A percentile compares a stretch with the other conserved stretches of the same genome.
These are phyloP conservation scores for Caenorhabditis wallacei DNA, from an alignment of 2,888 invertebrate genomes.

Conservation along the genomic window DNA sequence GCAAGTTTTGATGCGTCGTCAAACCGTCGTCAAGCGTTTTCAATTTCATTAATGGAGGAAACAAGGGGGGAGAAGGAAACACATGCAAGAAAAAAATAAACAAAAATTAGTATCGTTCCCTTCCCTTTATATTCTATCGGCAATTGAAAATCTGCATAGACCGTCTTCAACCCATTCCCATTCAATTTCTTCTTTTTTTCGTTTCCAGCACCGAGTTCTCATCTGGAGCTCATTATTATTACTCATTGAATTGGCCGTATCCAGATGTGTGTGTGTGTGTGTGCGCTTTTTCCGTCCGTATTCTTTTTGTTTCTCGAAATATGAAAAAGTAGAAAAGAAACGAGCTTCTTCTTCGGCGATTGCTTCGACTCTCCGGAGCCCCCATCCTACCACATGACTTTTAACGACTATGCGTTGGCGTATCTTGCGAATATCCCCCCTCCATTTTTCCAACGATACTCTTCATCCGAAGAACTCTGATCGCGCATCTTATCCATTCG, in stretches of 20 bases:
- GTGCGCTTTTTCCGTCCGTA: constrained; percentile 8
- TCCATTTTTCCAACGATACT: constrained; percentile 15
- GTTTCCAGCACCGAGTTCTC: constrained; percentile 51
- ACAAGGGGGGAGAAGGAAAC: constrained; percentile 24
- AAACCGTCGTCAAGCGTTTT: constrained; percentile 57
- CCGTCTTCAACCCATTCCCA: not conserved
- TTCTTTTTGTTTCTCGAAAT: constrained; percentile 52
- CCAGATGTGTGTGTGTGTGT: constrained; percentile 59
- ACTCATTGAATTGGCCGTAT: constrained; percentile 71
- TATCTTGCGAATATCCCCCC: constrained; percentile 33
- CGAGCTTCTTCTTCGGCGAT: constrained; percentile 21
- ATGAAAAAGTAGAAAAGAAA: constrained; percentile 59
- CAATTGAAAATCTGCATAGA: not conserved
- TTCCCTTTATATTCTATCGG: not conserved
- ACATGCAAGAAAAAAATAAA: constrained; percentile 44
- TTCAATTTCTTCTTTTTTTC: constrained; percentile 14
- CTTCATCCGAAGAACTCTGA: constrained; percentile 52
- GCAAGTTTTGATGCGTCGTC: constrained; percentile 64
- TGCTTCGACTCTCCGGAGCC: constrained; percentile 20
- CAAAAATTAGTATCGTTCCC: constrained; percentile 13
- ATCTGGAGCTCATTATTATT: constrained; percentile 73
- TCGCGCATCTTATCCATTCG: constrained; percentile 49
- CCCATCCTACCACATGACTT: constrained; percentile 60
- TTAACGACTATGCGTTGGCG: constrained; percentile 65
- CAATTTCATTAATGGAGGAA: constrained; percentile 61